phyloP scores from a whole-genome alignment of 2,113 vertebrate genomes.

The Pampusana beccarii region DNA sequence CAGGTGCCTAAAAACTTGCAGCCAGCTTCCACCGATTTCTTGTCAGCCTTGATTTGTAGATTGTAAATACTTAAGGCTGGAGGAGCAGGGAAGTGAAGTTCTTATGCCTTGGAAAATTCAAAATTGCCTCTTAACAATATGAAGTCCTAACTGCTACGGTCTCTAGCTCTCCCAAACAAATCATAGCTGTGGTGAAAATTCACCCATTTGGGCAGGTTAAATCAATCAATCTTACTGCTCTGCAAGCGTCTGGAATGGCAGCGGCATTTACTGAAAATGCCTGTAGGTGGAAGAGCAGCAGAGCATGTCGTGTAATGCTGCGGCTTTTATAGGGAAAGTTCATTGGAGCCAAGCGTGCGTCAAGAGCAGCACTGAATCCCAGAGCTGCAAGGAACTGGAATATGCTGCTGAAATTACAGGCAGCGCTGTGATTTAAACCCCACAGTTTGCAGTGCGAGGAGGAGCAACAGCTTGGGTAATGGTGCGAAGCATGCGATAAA shows the following conservation, averaged over 20 bases:
- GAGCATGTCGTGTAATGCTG: not conserved
- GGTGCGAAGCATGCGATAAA: fast-evolving
- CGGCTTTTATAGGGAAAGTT: not conserved
- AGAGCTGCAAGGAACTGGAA: not conserved
- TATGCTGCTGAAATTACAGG: not conserved
- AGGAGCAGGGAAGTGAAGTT: not conserved
- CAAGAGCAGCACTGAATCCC: no score
- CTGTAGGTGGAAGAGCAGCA: not conserved
- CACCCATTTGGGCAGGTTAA: not conserved
- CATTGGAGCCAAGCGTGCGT: fast-evolving
- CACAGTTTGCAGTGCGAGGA: not conserved
- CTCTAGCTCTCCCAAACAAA: not conserved
- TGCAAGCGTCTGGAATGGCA: fast-evolving
- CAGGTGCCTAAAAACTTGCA: not conserved
- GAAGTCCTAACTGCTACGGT: not conserved
- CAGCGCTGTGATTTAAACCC: not conserved
- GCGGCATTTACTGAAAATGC: no score
- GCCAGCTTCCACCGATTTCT: not conserved
- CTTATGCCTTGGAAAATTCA: not conserved
- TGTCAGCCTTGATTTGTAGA: not conserved
- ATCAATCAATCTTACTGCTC: not conserved
- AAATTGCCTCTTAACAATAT: not conserved
- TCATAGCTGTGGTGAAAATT: not conserved
- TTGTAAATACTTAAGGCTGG: not conserved
- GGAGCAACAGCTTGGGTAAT: not conserved